phyloP scores from a whole-genome alignment of 2,888 invertebrate genomes.

The Pomacea canaliculata region DNA sequence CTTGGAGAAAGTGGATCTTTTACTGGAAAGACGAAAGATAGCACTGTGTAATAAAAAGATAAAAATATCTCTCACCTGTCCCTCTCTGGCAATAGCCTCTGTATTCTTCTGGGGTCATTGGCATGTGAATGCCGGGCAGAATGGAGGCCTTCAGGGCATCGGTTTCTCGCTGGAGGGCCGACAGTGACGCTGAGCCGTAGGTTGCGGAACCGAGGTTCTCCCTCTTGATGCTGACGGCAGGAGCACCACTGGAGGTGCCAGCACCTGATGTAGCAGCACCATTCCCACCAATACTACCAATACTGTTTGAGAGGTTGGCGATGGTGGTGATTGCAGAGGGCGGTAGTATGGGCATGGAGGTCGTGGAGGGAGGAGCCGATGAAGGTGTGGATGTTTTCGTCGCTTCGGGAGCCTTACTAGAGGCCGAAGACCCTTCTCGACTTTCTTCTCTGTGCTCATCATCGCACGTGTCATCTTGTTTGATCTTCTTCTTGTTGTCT shows the following conservation, averaged over 20 bases:
- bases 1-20: too few relatives aligned
- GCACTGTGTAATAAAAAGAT: too few relatives aligned
- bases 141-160: conserved; percentile 36
- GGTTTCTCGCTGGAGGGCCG: conserved; percentile 35
- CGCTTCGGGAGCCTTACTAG: neutral
- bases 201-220: neutral
- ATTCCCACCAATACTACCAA: neutral
- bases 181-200: conserved; percentile 30
- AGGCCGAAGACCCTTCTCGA: neutral
- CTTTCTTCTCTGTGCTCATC: neutral
- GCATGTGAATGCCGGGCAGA: conserved; percentile 29
- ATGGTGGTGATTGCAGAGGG: conserved; percentile 7
- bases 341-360: conserved; percentile 12
- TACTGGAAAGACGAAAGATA: too few relatives aligned
- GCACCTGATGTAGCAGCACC: neutral
- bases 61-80: conserved; percentile 27
- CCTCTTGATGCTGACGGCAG: neutral
- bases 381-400: conserved; percentile 20
- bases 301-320: neutral
- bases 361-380: conserved; percentile 12
- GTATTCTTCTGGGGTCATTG: conserved; percentile 37
- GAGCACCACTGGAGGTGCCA: too few relatives aligned
- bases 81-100: conserved; percentile 38
- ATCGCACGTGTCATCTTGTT: neutral
- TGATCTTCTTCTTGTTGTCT: neutral